Base-by-base conservation (phyloP, 2,113 vertebrate genomes). In the Lontra canadensis region DNA sequence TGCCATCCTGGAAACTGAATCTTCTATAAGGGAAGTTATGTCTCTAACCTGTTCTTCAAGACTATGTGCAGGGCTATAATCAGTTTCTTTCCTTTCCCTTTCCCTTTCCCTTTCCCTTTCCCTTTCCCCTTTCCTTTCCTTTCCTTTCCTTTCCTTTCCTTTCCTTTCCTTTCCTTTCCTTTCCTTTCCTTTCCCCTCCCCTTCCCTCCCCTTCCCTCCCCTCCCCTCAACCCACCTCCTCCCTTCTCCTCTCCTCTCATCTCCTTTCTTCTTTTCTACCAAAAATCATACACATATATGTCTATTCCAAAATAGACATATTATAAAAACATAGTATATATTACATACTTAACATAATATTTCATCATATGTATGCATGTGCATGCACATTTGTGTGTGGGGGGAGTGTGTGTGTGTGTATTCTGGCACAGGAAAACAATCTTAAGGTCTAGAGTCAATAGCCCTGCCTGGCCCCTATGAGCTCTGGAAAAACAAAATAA, bases 141-240 rank as follows among this genome's bases (percentile, higher is more conserved):
- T 1, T 7, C 34, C 34, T n/a, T 17, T n/a, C 65, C 59, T 2
- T 13, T 11, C 44, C 10, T n/a, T 5, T 12, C 10, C 47, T 39
- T 12, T 23, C 4, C 31, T 18, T 13, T 34, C 14, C 26, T 44
- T 9, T 44, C 12, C 29, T 55, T 6, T 17, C 8, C 10, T 57
- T 12, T 23, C 10, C 21, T 44, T 26, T 3, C 21, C 21, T 6
- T 13, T 23, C 36, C 3, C 1, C 1, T 63, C 7, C 65, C 7
- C 17, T 67, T 6, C 31, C 65, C 9, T 25, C 7, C 17, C 44
- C 7, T 44, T 6, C 5, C 26, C 5, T 13, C 23, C 9, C 57
- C 23, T 20, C 23, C 12, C 21, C 21, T 25, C 12, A 13, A 13
- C 36, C 59, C 7, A 7, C 44, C 44, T 2, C 44, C 44, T 47